These are phyloP conservation scores for Gopherus flavomarginatus DNA, from an alignment of 2,113 vertebrate genomes.

Conservation along the genomic window DNA sequence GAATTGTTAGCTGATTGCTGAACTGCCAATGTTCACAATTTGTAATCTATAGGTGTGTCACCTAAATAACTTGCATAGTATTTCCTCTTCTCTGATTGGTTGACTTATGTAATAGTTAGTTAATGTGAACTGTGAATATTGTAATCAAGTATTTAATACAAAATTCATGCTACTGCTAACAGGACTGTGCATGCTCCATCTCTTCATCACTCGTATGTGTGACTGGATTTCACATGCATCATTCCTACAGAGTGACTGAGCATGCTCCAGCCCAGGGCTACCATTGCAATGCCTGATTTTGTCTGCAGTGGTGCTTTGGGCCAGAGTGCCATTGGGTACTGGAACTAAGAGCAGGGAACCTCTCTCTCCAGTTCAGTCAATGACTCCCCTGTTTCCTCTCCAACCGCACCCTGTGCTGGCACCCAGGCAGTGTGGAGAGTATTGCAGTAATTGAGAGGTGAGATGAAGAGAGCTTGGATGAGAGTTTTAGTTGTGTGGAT, in stretches of 20 bases:
- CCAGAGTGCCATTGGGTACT: background rate
- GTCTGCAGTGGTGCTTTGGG: background rate
- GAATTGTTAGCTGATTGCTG: too few relatives aligned
- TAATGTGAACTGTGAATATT: background rate
- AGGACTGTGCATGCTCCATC: background rate
- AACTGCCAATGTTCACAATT: too few relatives aligned
- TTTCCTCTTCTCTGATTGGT: background rate
- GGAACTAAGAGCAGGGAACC: background rate
- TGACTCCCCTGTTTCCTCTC: background rate
- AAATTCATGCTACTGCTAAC: background rate
- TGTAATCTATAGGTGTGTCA: too few relatives aligned
- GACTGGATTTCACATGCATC: background rate
- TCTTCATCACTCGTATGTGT: background rate
- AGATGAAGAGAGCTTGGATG: background rate
- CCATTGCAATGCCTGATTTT: background rate
- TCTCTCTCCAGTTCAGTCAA: background rate
- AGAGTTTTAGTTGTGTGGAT: background rate
- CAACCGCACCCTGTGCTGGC: too few relatives aligned
- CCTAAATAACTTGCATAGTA: background rate
- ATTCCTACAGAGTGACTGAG: too few relatives aligned
- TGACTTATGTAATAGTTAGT: background rate
- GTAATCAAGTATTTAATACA: background rate
- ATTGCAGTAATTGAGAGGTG: background rate
- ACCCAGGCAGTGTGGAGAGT: background rate
- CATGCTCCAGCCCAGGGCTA: background rate